These are phyloP conservation scores for Arbacia lixula DNA, from an alignment of 53 echinoderm and acorn worm genomes.

Conservation along the genomic window DNA sequence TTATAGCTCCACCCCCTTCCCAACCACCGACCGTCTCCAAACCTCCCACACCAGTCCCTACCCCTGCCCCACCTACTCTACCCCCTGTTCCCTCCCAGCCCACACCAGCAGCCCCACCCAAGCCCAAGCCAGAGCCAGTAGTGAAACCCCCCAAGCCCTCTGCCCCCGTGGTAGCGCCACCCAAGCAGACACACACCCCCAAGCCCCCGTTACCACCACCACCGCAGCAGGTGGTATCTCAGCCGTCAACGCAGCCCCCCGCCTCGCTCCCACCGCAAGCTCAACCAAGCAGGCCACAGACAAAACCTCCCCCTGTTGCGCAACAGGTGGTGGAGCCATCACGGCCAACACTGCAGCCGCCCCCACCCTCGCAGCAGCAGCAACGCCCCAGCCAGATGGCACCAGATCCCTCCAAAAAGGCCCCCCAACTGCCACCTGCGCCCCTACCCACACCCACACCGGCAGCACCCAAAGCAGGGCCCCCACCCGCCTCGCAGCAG, in stretches of 20 bases:
- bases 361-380: neutral
- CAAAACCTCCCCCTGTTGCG: slow-evolving; percentile 6
- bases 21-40: slow-evolving; percentile 6
- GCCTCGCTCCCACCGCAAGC: too few species aligned
- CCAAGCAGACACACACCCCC: slow-evolving; percentile 31
- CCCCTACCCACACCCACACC: slow-evolving; percentile 5
- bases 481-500: slow-evolving; percentile 55
- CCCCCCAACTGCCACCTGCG: slow-evolving; percentile 37
- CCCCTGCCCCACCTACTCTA: neutral
- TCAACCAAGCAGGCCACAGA: neutral
- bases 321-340: neutral
- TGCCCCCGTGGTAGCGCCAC: slow-evolving; percentile 35
- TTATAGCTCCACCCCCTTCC: neutral
- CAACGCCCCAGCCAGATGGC: neutral
- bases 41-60: neutral
- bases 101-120: slow-evolving; percentile 38
- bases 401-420: slow-evolving; percentile 28
- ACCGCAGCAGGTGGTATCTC: neutral
- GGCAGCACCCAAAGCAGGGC: slow-evolving; percentile 6
- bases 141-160: slow-evolving; percentile 35
- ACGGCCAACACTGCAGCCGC: neutral
- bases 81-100: slow-evolving; percentile 46
- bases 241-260: neutral
- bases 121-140: slow-evolving; percentile 40
- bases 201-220: slow-evolving; percentile 31